Evolutionary conservation across 2,888 invertebrate species (phyloP), one percentile per base, ranked within the genome.

Genomic region (Drosophila bunnanda): DNA sequence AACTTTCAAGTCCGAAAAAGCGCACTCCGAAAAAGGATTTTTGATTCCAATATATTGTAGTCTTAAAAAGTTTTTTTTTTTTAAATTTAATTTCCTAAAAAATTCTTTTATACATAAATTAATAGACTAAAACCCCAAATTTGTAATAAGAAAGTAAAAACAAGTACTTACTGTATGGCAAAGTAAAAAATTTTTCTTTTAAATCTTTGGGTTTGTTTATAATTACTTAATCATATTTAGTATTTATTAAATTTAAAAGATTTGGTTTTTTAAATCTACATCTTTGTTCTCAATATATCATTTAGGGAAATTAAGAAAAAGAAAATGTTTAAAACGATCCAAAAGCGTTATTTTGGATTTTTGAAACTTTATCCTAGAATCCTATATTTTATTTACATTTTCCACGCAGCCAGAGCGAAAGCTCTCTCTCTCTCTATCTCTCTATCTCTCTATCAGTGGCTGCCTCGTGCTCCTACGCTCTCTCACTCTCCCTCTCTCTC

Each of bases 81-180:
- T n/a, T n/a, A n/a, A n/a, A n/a, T 4, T 20, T 41, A 13, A 1
- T 2, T 13, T 7, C 13, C 6, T 13, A 20, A 0, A 0, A 13
- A 20, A 7, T 43, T 4, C 28, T 28, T 28, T 28, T 28, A 28
- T 10, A 32, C 4, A 10, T 12, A 12, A 32, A 12, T 32, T 10
- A 2, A 30, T 10, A 2, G 1, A 30, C 10, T 30, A 30, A 30
- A 30, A 1, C 0, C 28, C 1, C 1, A 30, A 30, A 1, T 6
- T 30, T 2, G 2, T 12, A 32, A 32, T 32, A 32, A 32, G 10
- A 32, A 32, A 12, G 10, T 12, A 32, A 32, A 32, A 32, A 2
- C 1, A 1, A 32, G 10, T 32, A 32, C 12, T 32, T 32, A 12
- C 12, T 10, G 10, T 32, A 10, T 32, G 0, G 32, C 12, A 32